Evolutionary conservation across 2,113 vertebrate genomes (phyloP).

Genomic region (Oceanites oceanicus): DNA sequence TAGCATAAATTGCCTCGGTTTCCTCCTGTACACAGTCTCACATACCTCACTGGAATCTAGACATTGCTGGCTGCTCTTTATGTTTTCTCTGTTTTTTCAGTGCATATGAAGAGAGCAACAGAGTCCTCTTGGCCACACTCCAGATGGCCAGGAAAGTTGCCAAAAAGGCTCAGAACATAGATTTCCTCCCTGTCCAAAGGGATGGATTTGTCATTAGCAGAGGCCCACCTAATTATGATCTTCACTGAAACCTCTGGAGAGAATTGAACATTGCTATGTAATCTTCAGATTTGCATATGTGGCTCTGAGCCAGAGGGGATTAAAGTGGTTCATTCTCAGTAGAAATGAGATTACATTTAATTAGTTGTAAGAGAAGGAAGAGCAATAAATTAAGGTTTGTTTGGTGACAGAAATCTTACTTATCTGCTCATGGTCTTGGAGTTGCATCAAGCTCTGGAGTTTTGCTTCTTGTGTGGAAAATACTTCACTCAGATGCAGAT

Average conservation of each 20-base stretch:
- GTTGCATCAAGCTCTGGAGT: not conserved
- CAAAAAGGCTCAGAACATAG: constrained; percentile 15
- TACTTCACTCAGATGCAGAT: not conserved
- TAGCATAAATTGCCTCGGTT: not conserved
- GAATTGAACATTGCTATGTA: not conserved
- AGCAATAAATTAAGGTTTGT: constrained; percentile 10
- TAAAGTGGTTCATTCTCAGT: constrained; percentile 16
- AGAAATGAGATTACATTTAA: constrained; percentile 49
- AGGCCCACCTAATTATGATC: constrained; percentile 14
- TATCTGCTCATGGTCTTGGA: not conserved
- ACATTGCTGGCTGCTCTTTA: not conserved
- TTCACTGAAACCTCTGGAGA: constrained; percentile 2
- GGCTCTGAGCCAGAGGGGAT: constrained; percentile 20
- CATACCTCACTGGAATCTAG: not conserved
- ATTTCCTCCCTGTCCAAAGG: constrained; percentile 8
- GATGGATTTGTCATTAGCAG: constrained; percentile 36
- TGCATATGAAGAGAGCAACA: not conserved
- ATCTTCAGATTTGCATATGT: constrained; percentile 7
- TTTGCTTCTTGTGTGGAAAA: constrained; percentile 15
- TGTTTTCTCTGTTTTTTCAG: not conserved
- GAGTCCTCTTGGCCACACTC: not conserved
- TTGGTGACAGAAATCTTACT: constrained; percentile 30
- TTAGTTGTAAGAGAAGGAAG: not conserved
- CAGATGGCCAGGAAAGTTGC: constrained; percentile 26
- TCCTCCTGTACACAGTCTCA: not conserved